phyloP scores from a whole-genome alignment of 2,797 vertebrate genomes.

The Poecile montanus region DNA sequence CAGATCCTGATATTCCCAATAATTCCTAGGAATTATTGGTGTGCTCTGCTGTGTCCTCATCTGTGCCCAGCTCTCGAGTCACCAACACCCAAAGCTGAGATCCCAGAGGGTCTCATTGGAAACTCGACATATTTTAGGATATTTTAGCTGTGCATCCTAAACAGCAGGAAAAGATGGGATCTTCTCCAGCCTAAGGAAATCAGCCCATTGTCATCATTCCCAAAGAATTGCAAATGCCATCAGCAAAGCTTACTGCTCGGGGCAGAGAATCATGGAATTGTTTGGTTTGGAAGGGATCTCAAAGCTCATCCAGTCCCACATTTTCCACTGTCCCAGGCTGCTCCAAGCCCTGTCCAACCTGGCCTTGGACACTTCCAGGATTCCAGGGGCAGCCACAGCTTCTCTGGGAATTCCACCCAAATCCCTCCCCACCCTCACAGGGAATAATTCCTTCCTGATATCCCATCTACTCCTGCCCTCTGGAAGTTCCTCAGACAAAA shows the following conservation, averaged over 20 bases:
- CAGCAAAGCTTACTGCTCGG: neutral
- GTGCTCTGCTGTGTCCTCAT: neutral
- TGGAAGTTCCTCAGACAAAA: neutral
- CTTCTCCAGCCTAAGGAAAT: neutral
- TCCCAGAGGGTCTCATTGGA: neutral
- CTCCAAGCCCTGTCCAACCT: neutral
- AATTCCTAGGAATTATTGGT: neutral
- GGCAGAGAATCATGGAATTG: neutral
- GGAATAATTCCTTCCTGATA: neutral
- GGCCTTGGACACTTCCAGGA: too few species aligned
- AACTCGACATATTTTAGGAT: neutral
- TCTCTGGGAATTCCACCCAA: neutral
- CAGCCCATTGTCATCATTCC: neutral
- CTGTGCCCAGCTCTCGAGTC: neutral
- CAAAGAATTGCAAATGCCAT: neutral
- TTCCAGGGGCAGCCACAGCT: neutral
- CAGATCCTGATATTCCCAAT: neutral
- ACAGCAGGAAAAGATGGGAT: neutral
- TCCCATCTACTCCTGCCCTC: rapidly evolving
- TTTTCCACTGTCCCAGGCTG: neutral
- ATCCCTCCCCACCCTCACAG: neutral
- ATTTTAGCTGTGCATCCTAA: neutral
- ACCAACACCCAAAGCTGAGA: neutral
- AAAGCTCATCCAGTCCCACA: neutral
- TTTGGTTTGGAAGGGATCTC: neutral